These are phyloP conservation scores for Oenanthe oenanthe DNA, from an alignment of 2,113 vertebrate species.

Conservation along the genomic window DNA sequence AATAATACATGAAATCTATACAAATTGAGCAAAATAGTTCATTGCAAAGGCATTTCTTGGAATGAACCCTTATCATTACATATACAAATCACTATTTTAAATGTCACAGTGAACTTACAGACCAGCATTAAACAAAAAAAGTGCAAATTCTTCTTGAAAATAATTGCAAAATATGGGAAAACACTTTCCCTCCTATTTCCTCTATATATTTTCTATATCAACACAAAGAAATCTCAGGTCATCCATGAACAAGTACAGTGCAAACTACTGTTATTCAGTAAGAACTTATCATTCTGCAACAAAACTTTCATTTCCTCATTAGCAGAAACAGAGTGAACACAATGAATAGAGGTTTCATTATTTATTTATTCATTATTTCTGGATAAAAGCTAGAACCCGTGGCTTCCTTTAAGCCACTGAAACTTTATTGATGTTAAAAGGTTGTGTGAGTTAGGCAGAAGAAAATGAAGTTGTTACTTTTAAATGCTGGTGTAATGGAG, in stretches of 20 bases:
- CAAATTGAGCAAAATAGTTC: not conserved
- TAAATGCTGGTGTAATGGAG: not conserved
- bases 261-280: not conserved
- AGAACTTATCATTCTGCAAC: not conserved
- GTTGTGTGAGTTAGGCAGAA: not conserved
- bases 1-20: not conserved
- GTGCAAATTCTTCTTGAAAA: not conserved
- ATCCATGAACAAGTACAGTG: not conserved
- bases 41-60: not conserved
- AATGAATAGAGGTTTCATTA: not conserved
- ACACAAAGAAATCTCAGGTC: not conserved
- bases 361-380: not conserved
- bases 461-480: not conserved
- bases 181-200: not conserved
- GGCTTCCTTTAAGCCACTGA: not conserved
- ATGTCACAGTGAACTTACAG: not conserved
- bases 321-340: not conserved
- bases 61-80: not conserved
- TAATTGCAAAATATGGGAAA: not conserved
- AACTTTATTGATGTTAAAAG: constrained; percentile 1
- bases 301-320: constrained; percentile 28
- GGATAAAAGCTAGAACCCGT: not conserved
- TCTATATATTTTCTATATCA: not conserved
- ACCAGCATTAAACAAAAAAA: not conserved
- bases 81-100: not conserved